Conservation (phyloP, 2,888 invertebrate genomes). For the Megalurothrips usitatus region DNA sequence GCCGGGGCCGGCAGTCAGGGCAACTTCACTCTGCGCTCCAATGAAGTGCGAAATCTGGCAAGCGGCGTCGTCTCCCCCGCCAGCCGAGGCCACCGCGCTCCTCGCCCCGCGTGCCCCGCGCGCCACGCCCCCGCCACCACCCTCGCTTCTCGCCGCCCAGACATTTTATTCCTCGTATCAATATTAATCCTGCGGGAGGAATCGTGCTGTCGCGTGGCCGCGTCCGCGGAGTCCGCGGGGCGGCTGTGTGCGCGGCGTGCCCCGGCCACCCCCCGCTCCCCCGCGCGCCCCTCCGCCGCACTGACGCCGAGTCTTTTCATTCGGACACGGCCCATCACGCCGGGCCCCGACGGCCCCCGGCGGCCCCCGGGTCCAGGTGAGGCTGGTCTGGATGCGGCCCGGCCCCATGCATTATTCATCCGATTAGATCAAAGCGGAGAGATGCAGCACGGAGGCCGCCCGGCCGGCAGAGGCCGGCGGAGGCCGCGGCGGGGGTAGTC, state of each 20-base stretch:
- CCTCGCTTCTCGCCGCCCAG: neutral
- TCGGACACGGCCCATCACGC: neutral
- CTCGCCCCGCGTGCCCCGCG: neutral
- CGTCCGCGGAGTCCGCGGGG: neutral
- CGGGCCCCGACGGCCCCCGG: neutral
- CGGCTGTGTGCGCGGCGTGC: neutral
- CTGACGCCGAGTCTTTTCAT: neutral
- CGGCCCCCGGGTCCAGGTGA: neutral
- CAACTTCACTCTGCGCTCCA: neutral
- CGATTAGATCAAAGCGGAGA: neutral
- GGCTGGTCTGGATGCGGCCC: too few species aligned
- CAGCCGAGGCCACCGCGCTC: neutral
- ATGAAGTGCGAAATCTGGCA: constrained; percentile 1
- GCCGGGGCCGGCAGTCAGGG: neutral
- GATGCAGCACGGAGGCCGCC: neutral
- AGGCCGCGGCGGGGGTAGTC: neutral
- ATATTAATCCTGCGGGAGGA: neutral
- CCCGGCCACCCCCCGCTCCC: neutral
- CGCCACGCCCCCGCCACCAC: neutral
- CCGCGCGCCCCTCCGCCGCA: neutral
- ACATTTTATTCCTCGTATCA: neutral
- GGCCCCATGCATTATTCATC: constrained; percentile 2
- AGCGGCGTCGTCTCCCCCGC: neutral
- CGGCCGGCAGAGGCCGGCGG: too few species aligned
- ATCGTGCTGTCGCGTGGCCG: too few species aligned